phyloP scores from a whole-genome alignment of 2,888 invertebrate genomes.

The Dilophus febrilis region DNA sequence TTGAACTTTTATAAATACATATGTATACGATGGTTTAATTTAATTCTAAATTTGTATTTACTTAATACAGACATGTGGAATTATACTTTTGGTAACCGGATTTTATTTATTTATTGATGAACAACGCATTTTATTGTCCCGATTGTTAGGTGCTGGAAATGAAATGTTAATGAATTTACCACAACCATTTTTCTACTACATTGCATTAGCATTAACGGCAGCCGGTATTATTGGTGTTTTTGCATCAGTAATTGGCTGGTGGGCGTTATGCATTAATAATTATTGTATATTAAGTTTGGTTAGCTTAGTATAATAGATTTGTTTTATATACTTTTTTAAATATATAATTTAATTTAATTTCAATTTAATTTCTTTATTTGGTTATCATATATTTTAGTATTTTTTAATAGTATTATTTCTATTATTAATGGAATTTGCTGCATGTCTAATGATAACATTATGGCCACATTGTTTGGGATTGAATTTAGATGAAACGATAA shows the following conservation, averaged over 20 bases:
- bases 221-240: conserved; percentile 51
- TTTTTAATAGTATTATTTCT: conserved; percentile 49
- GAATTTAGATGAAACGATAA: conserved; percentile 45
- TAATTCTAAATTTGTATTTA: conserved; percentile 16
- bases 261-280: conserved; percentile 62
- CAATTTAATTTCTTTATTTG: not conserved
- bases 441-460: conserved; percentile 50
- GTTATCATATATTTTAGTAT: conserved; percentile 35
- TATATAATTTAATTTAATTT: not conserved
- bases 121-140: conserved; percentile 51
- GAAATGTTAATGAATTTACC: conserved; percentile 37
- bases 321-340: conserved; percentile 2
- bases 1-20: too few relatives aligned
- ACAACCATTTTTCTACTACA: conserved; percentile 61
- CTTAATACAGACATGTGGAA: conserved; percentile 58
- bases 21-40: not conserved
- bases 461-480: conserved; percentile 67
- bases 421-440: conserved; percentile 49
- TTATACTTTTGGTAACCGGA: conserved; percentile 51
- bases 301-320: conserved; percentile 30
- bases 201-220: conserved; percentile 49
- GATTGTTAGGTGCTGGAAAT: conserved; percentile 41
- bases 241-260: conserved; percentile 58
- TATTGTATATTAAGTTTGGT: conserved; percentile 54
- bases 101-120: conserved; percentile 55